Evolutionary conservation across 2,113 vertebrate genomes (phyloP).

Genomic region (Pycnonotus jocosus): DNA sequence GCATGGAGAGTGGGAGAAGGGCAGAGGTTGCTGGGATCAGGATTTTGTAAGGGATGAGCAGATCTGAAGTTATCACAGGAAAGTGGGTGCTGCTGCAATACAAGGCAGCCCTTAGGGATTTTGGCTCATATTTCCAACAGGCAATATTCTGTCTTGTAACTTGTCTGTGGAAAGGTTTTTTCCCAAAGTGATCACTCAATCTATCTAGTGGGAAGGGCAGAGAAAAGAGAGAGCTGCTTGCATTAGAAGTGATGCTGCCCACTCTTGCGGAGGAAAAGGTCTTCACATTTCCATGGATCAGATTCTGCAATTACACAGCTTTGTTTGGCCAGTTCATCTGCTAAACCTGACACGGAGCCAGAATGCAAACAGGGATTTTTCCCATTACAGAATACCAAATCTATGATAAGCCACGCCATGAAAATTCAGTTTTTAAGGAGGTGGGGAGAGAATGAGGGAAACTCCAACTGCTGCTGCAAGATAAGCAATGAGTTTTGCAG

Average conservation of each 20-base stretch:
- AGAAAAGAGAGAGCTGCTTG: neutral
- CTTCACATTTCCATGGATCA: conserved; percentile 29
- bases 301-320: conserved; percentile 47
- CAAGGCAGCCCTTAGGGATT: neutral
- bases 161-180: neutral
- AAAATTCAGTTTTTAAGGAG: conserved; percentile 36
- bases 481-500: conserved; percentile 18
- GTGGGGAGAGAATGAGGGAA: neutral
- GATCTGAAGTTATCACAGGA: neutral
- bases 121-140: neutral
- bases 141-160: neutral
- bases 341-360: conserved; percentile 35
- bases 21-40: neutral
- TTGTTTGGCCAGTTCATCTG: conserved; percentile 55
- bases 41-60: neutral
- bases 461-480: conserved; percentile 5
- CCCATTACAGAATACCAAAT: conserved; percentile 53
- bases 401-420: conserved; percentile 25
- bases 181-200: neutral
- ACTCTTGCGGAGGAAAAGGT: conserved; percentile 50
- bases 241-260: conserved; percentile 50
- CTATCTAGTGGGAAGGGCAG: neutral
- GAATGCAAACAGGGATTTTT: conserved; percentile 53
- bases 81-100: neutral
- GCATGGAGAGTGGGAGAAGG: neutral